A percentile compares a stretch with the other conserved stretches of the same genome.
These are phyloP conservation scores for Eretmocerus hayati DNA, from an alignment of 2,888 invertebrate species.

Conservation along the genomic window DNA sequence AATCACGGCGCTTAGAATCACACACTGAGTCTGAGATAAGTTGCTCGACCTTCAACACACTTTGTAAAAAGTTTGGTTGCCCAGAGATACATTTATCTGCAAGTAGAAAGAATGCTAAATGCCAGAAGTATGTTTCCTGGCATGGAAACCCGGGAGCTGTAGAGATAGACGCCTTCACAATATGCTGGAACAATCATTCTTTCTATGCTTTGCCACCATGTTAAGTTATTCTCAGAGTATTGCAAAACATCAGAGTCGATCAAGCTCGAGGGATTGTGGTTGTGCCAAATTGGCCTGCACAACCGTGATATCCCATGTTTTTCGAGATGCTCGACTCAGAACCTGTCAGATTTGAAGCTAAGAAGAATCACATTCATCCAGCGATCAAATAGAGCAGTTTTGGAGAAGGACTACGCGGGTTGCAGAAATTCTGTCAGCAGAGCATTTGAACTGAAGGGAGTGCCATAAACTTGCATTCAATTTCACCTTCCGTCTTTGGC, in stretches of 20 bases:
- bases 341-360: neutral
- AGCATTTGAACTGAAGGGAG: constrained; percentile 5
- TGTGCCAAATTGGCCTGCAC: constrained; percentile 7
- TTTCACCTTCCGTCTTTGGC: constrained; percentile 12
- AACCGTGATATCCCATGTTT: constrained; percentile 3
- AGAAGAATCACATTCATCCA: constrained; percentile 4
- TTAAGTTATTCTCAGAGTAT: constrained; percentile 3
- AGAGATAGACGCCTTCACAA: constrained; percentile 18
- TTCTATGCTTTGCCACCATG: constrained; percentile 17
- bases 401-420: constrained; percentile 14
- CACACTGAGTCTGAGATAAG: constrained; percentile 21
- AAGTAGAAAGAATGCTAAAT: constrained; percentile 15
- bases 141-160: constrained; percentile 7
- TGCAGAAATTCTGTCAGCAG: constrained; percentile 9
- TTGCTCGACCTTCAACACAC: constrained; percentile 3
- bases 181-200: constrained; percentile 4
- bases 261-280: neutral
- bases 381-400: neutral
- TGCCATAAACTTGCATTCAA: constrained; percentile 9
- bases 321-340: neutral
- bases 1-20: constrained; percentile 23
- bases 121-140: constrained; percentile 9
- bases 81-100: constrained; percentile 22
- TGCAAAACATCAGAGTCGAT: constrained; percentile 11
- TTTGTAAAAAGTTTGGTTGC: constrained; percentile 4